phyloP scores from a whole-genome alignment of 2,888 invertebrate genomes.

The Conomelus anceps region DNA sequence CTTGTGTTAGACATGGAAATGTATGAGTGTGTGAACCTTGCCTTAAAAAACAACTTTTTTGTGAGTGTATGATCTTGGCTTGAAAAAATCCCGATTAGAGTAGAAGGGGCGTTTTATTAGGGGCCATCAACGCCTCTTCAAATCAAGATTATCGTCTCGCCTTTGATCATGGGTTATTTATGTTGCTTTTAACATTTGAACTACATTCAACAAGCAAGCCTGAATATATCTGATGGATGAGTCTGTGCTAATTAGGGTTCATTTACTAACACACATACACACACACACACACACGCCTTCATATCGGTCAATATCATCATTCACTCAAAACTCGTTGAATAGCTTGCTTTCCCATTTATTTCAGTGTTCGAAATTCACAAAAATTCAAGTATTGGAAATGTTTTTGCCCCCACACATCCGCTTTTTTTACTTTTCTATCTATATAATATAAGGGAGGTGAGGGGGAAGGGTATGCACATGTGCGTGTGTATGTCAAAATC shows the following conservation, averaged over 20 bases:
- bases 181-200: neutral
- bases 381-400: neutral
- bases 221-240: neutral
- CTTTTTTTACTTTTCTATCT: neutral
- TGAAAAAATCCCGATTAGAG: neutral
- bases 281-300: neutral
- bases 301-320: neutral
- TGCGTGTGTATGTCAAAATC: no score
- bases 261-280: neutral
- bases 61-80: neutral
- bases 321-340: neutral
- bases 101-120: neutral
- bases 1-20: no score
- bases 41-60: neutral
- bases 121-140: neutral
- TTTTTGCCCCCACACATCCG: neutral
- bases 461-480: no score
- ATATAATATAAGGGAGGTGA: no score
- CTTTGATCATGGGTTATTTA: neutral
- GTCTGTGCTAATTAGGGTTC: neutral
- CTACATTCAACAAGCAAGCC: neutral
- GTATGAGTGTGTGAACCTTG: neutral
- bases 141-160: neutral
- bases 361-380: neutral
- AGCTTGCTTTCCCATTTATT: neutral